Base-by-base conservation (phyloP, 1,140 invertebrate species). In the Bradynema listronoti region DNA sequence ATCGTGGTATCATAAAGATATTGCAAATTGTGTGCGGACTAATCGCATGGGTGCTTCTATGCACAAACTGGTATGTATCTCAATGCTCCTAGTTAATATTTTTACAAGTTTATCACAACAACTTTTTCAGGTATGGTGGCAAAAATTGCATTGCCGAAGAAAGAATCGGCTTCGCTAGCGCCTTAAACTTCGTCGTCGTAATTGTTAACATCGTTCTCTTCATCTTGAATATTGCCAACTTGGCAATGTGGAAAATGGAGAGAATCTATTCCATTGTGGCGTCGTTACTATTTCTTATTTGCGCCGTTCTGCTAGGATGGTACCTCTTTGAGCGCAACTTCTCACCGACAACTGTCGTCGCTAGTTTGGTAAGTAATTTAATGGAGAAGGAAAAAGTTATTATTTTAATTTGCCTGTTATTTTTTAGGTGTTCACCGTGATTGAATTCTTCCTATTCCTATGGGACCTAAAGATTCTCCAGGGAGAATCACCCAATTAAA, bases 141-240 rank as follows among this genome's bases (percentile, higher is more conserved):
- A 39, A 19, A 39, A 39, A 39, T 11, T 39, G 11, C 36, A 11
- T 19, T 69, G 36, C 19, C 36, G 36, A 39, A 19, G 11, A 11
- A 39, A 57, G 72, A 41, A 29, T 73, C 29, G 73, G 71, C 50
- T 75, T 51, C 42, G 54, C 52, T 0, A 67, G 67, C 25, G 69
- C 65, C 29, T 57, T 73, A 24, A 73, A 73, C 70, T 75, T 70
- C 27, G 62, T 74, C 49, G 58, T 67, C 33, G 59, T 74, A 25
- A 65, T 74, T 42, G 63, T 78, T 56, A 76, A 76, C 67, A 63
- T 76, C 53, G 75, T 76, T 16, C 45, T 76, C 19, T 66, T 63
- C 22, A 50, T 77, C 50, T 61, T 76, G 46, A 76, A 78, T 57
- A 65, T 78, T 36, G 59, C 76, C 3, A 63, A 67, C 39, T 42